Evolutionary conservation across 2,888 invertebrate species (phyloP).

Genomic region (Octonoba sinensis): DNA sequence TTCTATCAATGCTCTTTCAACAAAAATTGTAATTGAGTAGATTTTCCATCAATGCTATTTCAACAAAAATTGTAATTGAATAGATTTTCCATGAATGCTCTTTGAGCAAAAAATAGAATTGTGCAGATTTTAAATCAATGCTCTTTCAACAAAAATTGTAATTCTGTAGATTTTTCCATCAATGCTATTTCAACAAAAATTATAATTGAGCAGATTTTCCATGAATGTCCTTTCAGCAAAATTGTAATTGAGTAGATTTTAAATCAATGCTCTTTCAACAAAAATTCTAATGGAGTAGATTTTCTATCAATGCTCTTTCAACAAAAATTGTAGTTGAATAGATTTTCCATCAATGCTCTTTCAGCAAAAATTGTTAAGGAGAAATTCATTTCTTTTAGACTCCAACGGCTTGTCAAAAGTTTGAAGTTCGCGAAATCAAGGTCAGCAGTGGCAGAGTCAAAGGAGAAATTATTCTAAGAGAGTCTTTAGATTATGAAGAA

Average conservation of each 20-base stretch:
- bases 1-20: not conserved
- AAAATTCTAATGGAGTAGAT: not conserved
- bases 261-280: no score
- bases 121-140: no score
- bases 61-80: no score
- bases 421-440: slow-evolving; percentile 73
- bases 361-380: no score
- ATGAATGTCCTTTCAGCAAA: no score
- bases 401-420: slow-evolving; percentile 80
- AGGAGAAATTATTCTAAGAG: slow-evolving; percentile 78
- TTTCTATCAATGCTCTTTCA: not conserved
- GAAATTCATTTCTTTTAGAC: slow-evolving; percentile 20
- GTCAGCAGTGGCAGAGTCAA: slow-evolving; percentile 78
- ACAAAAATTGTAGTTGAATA: not conserved
- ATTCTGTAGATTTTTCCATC: no score
- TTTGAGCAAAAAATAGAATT: no score
- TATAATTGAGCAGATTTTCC: not conserved
- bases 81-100: no score
- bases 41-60: no score
- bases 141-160: no score
- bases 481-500: slow-evolving; percentile 82
- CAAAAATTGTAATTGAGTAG: no score
- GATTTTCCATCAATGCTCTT: not conserved
- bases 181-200: no score
- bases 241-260: not conserved